A percentile compares a stretch with the other conserved stretches of the same genome.
Evolutionary conservation across 2,797 vertebrate species (phyloP).

Genomic region (Urosaurus nigricauda): DNA sequence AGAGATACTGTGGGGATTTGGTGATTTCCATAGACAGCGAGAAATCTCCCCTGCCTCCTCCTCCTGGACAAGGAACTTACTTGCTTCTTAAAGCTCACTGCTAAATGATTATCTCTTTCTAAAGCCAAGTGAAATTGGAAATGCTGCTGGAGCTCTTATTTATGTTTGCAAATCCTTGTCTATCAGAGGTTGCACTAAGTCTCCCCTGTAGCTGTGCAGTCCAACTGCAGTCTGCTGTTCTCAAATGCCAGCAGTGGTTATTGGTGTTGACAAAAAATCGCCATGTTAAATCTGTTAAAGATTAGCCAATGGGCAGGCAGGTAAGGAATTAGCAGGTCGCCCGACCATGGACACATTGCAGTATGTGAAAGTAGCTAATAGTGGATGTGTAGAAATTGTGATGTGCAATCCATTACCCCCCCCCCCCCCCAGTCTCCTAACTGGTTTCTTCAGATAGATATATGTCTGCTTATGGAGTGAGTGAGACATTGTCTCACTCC

Average conservation of each 20-base stretch:
- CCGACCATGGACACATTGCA: background rate
- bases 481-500: too few species aligned
- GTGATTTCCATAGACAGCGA: background rate
- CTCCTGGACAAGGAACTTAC: background rate
- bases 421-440: background rate
- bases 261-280: background rate
- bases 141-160: conserved; percentile 24
- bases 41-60: background rate
- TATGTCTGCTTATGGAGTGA: too few species aligned
- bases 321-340: background rate
- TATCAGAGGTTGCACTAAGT: background rate
- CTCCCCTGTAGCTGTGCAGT: background rate
- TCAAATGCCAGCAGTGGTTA: background rate
- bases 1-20: background rate
- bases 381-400: background rate
- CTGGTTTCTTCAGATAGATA: background rate
- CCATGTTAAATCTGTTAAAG: background rate
- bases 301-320: background rate
- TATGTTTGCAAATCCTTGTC: conserved; percentile 25
- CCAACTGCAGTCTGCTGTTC: background rate
- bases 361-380: background rate
- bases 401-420: background rate
- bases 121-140: conserved; percentile 34
- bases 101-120: conserved; percentile 22
- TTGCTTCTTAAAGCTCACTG: background rate